Evolutionary conservation across 37 sponge, comb jelly and placozoan genomes (phyloP).

Genomic region (Cladorhizidae sp.): DNA sequence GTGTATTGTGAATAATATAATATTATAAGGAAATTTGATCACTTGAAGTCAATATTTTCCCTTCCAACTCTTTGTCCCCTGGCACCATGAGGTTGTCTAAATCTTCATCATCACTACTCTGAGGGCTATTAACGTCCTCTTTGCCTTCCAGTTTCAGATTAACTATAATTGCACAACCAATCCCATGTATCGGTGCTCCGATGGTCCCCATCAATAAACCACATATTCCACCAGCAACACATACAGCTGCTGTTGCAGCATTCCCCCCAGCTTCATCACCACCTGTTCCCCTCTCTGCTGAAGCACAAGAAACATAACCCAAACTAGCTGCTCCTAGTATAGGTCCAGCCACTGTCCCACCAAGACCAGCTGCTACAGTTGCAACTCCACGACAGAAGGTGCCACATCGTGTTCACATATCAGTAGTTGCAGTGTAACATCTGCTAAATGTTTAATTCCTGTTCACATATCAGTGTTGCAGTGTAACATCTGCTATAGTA

Average conservation of each 20-base stretch:
- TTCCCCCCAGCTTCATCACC: not conserved
- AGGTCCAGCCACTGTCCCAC: not conserved
- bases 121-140: not conserved
- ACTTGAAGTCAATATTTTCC: no score
- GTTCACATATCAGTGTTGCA: no score
- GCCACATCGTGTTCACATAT: no score
- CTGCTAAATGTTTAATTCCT: no score
- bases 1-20: no score
- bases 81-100: no score
- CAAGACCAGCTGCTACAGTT: not conserved
- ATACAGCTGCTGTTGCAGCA: not conserved
- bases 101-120: conserved; percentile 29
- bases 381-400: not conserved
- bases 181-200: not conserved
- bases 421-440: no score
- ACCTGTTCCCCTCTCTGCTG: not conserved
- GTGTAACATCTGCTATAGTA: no score
- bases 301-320: not conserved
- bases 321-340: not conserved
- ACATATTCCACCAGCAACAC: not conserved
- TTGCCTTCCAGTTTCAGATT: not conserved
- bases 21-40: no score
- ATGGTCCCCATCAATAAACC: not conserved
- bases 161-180: not conserved
- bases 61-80: no score